Evolutionary conservation across 2,797 vertebrate genomes (phyloP), one percentile per base, ranked within the genome.

Genomic region (Pangasius sanitwongsei): DNA sequence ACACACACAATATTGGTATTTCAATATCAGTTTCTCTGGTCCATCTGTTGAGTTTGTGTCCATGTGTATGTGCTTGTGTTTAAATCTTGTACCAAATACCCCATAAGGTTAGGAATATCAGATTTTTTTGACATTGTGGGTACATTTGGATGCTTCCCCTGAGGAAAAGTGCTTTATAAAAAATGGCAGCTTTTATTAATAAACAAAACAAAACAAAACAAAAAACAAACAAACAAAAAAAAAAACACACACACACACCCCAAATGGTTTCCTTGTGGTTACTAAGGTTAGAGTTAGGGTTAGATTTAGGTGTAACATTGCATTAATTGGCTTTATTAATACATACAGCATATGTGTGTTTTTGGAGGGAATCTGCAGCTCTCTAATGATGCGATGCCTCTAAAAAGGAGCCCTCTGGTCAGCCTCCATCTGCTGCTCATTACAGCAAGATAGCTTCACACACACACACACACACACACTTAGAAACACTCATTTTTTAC

Each of bases 301-400:
- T 16, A 31, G 13, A 31, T 31, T 15, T 69, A 31, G 31, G 31
- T 70, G 16, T 37, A 37, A 5, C 1, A 37, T 70, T 37, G 6
- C 13, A 37, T 70, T 70, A 70, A 70, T 70, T 37, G 18, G 20
- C 2, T 74, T 8, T 44, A 48, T 48, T 75, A 75, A 48, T 48
- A 50, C 6, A 18, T 16, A 72, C 69, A 41, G 23, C 69, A 37
- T 72, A 28, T 80, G 48, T 50, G 83, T 34, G 63, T 37, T 25
- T 25, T 31, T 13, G 7, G 6, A n/a, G 34, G 25, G 20, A 63
- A 61, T 41, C 9, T 81, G 63, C 69, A 88, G 80, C 41, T 89
- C 59, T 69, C 86, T 93, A 93, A 93, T 91, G 86, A 92, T 89
- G 88, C 87, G 88, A 83, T 87, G 81, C 80, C 87, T 90, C 48